Percentiles rank a stretch among this genome's conserved stretches.
phyloP scores from a whole-genome alignment of 2,113 vertebrate genomes.

The Recurvirostra avosetta region DNA sequence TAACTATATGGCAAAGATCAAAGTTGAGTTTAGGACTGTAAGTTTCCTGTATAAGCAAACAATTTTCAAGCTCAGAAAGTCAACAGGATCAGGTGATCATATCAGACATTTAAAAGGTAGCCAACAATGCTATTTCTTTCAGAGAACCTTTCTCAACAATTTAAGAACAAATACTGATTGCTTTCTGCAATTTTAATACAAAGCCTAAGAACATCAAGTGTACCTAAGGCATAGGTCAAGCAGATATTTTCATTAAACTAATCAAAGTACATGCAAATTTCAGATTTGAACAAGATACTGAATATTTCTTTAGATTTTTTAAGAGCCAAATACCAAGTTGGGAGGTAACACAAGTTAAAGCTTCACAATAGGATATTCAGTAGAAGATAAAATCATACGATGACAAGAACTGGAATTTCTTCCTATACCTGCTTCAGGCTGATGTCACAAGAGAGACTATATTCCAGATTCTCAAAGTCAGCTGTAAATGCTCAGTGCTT shows the following conservation, averaged over 20 bases:
- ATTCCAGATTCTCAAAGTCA: neutral
- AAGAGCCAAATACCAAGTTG: neutral
- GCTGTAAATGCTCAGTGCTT: neutral
- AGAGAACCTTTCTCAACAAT: neutral
- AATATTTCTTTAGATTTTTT: neutral
- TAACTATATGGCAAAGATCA: neutral
- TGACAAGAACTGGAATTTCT: neutral
- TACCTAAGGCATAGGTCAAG: neutral
- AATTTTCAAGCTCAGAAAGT: neutral
- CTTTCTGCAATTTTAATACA: neutral
- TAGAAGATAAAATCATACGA: neutral
- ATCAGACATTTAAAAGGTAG: neutral
- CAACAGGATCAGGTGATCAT: neutral
- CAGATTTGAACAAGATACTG: neutral
- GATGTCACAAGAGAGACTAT: neutral
- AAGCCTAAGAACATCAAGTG: neutral
- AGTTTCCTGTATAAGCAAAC: neutral
- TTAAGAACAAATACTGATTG: neutral
- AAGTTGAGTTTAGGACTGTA: neutral
- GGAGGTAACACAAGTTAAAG: neutral
- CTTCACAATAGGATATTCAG: neutral
- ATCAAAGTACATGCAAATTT: neutral
- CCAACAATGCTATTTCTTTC: neutral
- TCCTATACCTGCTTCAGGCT: neutral
- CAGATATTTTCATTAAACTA: neutral